phyloP scores from a whole-genome alignment of 2,888 invertebrate genomes.

The Augiades crinisus region DNA sequence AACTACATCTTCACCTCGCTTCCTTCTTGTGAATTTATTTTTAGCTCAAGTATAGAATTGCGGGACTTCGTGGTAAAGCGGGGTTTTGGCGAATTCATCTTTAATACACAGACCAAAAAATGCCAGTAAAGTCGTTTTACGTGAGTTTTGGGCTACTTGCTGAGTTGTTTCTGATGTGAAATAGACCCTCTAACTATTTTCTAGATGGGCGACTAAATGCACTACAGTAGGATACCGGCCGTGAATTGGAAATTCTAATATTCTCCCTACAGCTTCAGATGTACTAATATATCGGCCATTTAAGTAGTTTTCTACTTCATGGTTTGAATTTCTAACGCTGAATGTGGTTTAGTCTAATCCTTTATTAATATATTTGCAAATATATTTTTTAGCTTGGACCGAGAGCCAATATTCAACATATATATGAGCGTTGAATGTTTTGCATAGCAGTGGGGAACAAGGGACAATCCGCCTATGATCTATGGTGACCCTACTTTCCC shows the following conservation, averaged over 20 bases:
- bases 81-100: slow-evolving; percentile 35
- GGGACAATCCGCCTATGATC: slow-evolving; percentile 33
- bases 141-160: slow-evolving; percentile 26
- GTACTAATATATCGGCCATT: slow-evolving; percentile 17
- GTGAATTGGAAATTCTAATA: slow-evolving; percentile 27
- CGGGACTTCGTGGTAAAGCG: slow-evolving; percentile 33
- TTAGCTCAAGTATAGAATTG: slow-evolving; percentile 33
- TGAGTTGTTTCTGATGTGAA: slow-evolving; percentile 26
- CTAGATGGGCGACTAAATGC: slow-evolving; percentile 31
- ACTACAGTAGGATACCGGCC: slow-evolving; percentile 26
- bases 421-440: background rate
- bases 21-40: slow-evolving; percentile 27
- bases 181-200: slow-evolving; percentile 30
- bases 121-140: background rate
- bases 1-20: slow-evolving; percentile 26
- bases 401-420: background rate
- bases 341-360: slow-evolving; percentile 38
- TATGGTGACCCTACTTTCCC: slow-evolving; percentile 19
- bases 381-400: background rate
- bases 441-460: slow-evolving; percentile 43
- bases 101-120: slow-evolving; percentile 9
- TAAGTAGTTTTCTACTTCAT: background rate
- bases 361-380: background rate
- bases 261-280: slow-evolving; percentile 31
- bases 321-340: slow-evolving; percentile 43